Percentiles rank a stretch among this genome's conserved stretches.
Conservation (phyloP, 2,797 vertebrate genomes). For the Cyclura pinguis region DNA sequence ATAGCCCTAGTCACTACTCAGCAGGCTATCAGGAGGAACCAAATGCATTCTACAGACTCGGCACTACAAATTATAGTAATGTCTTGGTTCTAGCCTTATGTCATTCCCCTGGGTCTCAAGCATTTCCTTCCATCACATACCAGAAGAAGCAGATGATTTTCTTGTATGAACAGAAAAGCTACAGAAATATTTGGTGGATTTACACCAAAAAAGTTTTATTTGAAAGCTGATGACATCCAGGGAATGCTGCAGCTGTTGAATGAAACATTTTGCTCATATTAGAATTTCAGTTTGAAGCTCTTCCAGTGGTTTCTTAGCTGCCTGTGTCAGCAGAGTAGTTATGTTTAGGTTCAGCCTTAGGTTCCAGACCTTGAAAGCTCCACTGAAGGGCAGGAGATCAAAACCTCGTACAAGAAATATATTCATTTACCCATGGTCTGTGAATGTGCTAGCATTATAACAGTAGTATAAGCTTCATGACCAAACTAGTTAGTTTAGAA, state of each 20-base stretch:
- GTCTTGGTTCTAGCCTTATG: not conserved
- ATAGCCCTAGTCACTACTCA: not conserved
- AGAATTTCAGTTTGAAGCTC: not conserved
- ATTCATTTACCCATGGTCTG: not conserved
- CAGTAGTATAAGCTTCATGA: not conserved
- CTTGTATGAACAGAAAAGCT: not conserved
- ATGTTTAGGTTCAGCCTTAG: not conserved
- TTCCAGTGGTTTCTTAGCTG: not conserved
- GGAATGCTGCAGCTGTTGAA: not conserved
- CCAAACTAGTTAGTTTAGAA: not conserved
- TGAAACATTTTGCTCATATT: not conserved
- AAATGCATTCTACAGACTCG: constrained; percentile 1
- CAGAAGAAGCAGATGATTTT: not conserved
- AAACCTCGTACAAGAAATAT: not conserved
- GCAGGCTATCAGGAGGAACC: not conserved
- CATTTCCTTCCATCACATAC: not conserved
- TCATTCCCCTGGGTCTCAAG: not conserved
- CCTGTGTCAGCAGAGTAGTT: not conserved
- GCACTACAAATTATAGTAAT: not conserved
- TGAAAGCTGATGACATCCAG: not conserved
- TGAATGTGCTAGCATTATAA: not conserved
- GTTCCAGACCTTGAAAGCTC: not conserved
- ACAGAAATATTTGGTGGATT: not conserved
- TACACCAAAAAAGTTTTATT: not conserved
- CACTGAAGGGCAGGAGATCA: not conserved